Base-by-base conservation (phyloP, 2,113 vertebrate genomes). In the Nematolebias whitei region DNA sequence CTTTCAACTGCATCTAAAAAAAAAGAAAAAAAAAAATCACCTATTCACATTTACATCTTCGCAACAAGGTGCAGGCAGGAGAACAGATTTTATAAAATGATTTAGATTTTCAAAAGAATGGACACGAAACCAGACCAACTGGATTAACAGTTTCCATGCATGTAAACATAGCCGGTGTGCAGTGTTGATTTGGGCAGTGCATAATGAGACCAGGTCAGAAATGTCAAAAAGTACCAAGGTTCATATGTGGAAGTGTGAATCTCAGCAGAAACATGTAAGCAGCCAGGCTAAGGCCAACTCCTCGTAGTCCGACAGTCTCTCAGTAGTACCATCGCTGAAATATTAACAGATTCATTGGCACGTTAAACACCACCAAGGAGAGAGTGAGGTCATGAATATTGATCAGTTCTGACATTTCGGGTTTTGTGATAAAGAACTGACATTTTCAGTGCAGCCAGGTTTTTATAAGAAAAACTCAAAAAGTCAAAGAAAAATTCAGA, bases 331-430 rank as follows among this genome's bases (percentile, higher is more conserved):
- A 67, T 87, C 85, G 74, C 83, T 83, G 77, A 74, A 77, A 81
- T 68, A 83, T 72, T 57, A 77, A 78, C 79, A 87, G 82, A 85
- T 84, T 89, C 88, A 88, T 85, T 89, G 85, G 88, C 87, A 88
- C 87, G 67, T 88, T 69, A 78, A 84, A 82, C 83, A 76, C 74
- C 64, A 51, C 76, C 48, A 80, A 70, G 71, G 78, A 77, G 59
- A 85, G 76, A 74, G 63, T 24, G 74, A 74, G 55, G 58, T 51
- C 23, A 68, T 78, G 68, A 76, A 79, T 54, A 73, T 48, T 71
- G 64, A 74, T 76, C 48, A 76, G 65, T 69, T 71, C 66, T 75
- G 66, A 79, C 69, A 59, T 70, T 73, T 62, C 41, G 72, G 63
- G 64, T 68, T 67, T 41, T 35, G 62, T 14, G 58, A 78, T 72